Evolutionary conservation across 2,113 vertebrate genomes (phyloP).

Genomic region (Bettongia penicillata): DNA sequence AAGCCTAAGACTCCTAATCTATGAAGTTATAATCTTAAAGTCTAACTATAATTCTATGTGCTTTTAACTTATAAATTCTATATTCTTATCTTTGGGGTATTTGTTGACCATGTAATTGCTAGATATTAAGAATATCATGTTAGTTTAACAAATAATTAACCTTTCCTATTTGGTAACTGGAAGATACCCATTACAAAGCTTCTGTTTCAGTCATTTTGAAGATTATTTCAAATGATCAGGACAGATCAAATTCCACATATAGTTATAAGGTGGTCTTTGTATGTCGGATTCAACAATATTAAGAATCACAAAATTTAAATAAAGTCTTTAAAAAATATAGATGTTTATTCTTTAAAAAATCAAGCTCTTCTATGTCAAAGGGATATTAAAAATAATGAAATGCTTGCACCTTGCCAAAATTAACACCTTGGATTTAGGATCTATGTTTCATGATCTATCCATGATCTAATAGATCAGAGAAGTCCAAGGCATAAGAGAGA

Average conservation of each 20-base stretch:
- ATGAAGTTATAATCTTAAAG: background rate
- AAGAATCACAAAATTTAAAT: constrained; percentile 20
- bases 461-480: constrained; percentile 40
- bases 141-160: background rate
- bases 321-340: constrained; percentile 20
- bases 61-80: constrained; percentile 23
- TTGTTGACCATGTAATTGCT: background rate
- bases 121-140: constrained; percentile 33
- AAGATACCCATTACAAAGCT: background rate
- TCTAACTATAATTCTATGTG: constrained; percentile 47
- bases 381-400: constrained; percentile 42
- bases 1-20: background rate
- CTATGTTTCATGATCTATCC: too few relatives aligned
- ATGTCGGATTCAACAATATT: constrained; percentile 17
- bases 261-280: constrained; percentile 15
- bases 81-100: background rate
- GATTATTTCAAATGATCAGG: constrained; percentile 41
- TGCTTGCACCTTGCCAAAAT: background rate
- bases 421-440: background rate
- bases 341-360: constrained; percentile 39
- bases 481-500: background rate
- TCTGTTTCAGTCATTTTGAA: constrained; percentile 33
- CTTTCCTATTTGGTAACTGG: constrained; percentile 2
- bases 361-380: constrained; percentile 27
- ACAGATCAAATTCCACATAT: constrained; percentile 27